phyloP scores from a whole-genome alignment of 2,888 invertebrate species.

The Metalampra italica region DNA sequence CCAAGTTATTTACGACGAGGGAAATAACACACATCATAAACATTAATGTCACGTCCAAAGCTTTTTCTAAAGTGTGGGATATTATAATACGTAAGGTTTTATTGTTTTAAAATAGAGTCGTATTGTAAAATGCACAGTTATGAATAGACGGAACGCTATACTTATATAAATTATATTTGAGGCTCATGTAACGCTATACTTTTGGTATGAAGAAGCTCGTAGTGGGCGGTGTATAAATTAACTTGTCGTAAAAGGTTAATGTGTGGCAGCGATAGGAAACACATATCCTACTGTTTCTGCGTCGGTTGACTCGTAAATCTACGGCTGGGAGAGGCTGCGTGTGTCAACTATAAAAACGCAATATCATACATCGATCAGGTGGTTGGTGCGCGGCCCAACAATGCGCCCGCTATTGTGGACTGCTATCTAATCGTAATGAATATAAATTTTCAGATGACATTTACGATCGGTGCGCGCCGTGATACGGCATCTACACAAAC shows the following conservation, averaged over 20 bases:
- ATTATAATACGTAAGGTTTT: conserved; percentile 17
- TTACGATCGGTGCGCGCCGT: conserved; percentile 71
- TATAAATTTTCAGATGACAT: conserved; percentile 78
- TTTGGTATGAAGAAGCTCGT: conserved; percentile 34
- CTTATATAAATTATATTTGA: conserved; percentile 34
- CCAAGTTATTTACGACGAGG: conserved; percentile 4
- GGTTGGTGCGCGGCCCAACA: conserved; percentile 54
- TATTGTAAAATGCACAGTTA: conserved; percentile 22
- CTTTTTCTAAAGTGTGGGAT: conserved; percentile 2
- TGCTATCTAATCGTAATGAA: conserved; percentile 77
- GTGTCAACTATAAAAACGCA: conserved; percentile 62
- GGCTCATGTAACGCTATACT: conserved; percentile 48
- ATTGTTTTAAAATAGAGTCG: conserved; percentile 34
- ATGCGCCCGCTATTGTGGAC: conserved; percentile 64
- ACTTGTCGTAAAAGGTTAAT: conserved; percentile 58
- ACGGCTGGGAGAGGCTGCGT: conserved; percentile 31
- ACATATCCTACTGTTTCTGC: conserved; percentile 51
- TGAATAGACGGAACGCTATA: conserved; percentile 24
- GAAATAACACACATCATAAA: conserved; percentile 9
- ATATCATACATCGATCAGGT: conserved; percentile 73
- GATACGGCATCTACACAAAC: conserved; percentile 68
- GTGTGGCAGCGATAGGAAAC: conserved; percentile 41
- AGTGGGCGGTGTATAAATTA: conserved; percentile 61
- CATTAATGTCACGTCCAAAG: conserved; percentile 7
- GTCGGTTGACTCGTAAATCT: conserved; percentile 43